Evolutionary conservation across 2,888 invertebrate genomes (phyloP), one percentile per base, ranked within the genome.

Genomic region (Steinernema carpocapsae): DNA sequence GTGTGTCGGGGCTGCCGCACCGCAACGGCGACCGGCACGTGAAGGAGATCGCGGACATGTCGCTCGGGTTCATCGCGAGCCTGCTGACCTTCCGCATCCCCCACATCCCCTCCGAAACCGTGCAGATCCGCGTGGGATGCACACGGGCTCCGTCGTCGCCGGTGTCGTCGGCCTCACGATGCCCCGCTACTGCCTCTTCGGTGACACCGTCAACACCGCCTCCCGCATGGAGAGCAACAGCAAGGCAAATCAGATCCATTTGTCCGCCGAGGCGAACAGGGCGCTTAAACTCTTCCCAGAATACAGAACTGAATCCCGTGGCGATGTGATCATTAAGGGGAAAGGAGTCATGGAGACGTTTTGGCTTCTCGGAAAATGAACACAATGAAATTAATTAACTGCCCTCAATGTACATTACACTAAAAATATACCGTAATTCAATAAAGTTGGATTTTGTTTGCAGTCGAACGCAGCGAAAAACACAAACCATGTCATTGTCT

Each of bases 311-410:
- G 83, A 84, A 70, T 56, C 75, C 29, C 76, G 85, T 51, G 83
- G 84, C 26, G 84, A 83, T 74, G 80, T 83, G n/a, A 82, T 81
- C n/a, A 77, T 84, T 52, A 84, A 84, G 51, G 45, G 32, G 29
- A 72, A 72, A 72, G 45, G 32, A 72, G 72, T 64, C n/a, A 76
- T 76, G 76, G 29, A 72, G 1, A 77, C 77, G 6, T 76, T 42
- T 43, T 77, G 76, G 46, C 43, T 77, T 14, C 7, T 72, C 14
- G 42, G 59, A n/a, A n/a, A n/a, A n/a, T n/a, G 10, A 75, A 71
- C 10, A n/a, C n/a, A n/a, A n/a, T n/a, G n/a, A n/a, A n/a, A n/a
- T n/a, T n/a, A n/a, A n/a, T n/a, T n/a, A n/a, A n/a, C n/a, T n/a
- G n/a, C n/a, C n/a, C n/a, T n/a, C n/a, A n/a, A n/a, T n/a, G n/a